Evolutionary conservation across 2,113 vertebrate genomes (phyloP).

Genomic region (Rostratula benghalensis): DNA sequence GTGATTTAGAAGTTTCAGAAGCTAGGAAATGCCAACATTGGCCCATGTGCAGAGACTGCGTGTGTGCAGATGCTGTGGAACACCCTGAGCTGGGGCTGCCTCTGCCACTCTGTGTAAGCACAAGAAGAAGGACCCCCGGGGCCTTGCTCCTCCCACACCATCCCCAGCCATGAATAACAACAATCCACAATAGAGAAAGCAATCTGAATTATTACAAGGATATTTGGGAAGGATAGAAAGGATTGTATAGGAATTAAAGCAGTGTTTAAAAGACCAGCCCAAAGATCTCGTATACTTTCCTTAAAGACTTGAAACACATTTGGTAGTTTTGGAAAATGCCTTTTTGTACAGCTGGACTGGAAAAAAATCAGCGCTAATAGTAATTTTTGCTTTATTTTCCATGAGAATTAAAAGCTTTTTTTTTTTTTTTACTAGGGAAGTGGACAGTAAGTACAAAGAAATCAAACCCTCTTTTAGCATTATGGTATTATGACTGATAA

Average conservation of each 20-base stretch:
- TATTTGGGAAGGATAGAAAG: neutral
- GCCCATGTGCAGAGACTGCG: neutral
- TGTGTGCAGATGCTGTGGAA: neutral
- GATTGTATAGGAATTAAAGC: neutral
- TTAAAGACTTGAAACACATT: neutral
- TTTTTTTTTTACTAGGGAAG: neutral
- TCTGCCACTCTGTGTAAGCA: neutral
- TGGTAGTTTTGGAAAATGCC: neutral
- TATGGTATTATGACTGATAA: neutral
- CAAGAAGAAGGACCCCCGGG: neutral
- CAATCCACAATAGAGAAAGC: neutral
- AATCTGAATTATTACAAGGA: neutral
- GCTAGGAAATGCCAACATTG: neutral
- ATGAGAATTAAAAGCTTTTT: neutral
- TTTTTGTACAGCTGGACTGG: neutral
- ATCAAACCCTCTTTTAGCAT: neutral
- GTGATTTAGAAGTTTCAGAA: neutral
- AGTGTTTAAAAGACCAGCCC: neutral
- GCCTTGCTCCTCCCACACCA: neutral
- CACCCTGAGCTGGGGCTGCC: neutral
- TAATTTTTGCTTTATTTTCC: neutral
- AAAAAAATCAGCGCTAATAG: neutral
- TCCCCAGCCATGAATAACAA: neutral
- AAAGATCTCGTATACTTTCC: neutral
- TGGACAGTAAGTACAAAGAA: neutral